Base-by-base conservation (phyloP, 2,888 invertebrate genomes). In the Tanypteryx hageni region DNA sequence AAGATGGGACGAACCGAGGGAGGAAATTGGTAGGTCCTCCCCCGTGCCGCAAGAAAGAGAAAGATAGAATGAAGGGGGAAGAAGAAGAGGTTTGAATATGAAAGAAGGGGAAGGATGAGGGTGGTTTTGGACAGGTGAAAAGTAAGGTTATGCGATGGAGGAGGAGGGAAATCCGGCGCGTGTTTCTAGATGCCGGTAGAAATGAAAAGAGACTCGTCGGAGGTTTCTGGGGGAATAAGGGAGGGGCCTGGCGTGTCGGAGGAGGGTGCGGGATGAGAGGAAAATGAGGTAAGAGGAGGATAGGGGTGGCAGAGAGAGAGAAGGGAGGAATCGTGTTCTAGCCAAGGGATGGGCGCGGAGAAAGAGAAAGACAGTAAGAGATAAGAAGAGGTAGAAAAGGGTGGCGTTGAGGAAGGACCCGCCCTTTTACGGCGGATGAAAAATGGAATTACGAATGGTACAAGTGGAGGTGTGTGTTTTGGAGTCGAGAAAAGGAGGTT, bases 401-500 rank as follows among this genome's bases (percentile, higher is more conserved):
- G 31, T 16, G 85, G 82, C 27, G 82, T 27, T 7, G 59, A 58
- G 85, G 27, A 13, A 58, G 61, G 61, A 31, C 61, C 86, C 27
- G 61, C 86, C 61, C 61, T 86, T 56, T 61, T 86, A 61, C 59
- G 61, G 61, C 86, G 14, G 86, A 61, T 86, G 86, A 86, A 86
- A 86, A 86, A 86, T 86, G 86, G 86, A 61, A 86, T 61, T 86
- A 86, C 27, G 86, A 86, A 59, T 86, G 31, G 14, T 61, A 86
- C 86, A 86, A 86, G 86, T 86, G 86, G 86, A 86, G 86, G 86
- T 86, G 86, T 86, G 58, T 85, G 85, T 86, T 86, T 86, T 86
- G 16, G 86, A 61, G 86, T 22, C 61, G 59, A 44, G 31, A 82
- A 22, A 27, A 76, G n/a, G 76, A 27, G 76, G 84, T 57, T 18